These are phyloP conservation scores for Philopotamus ludificatus DNA, from an alignment of 1,140 invertebrate genomes.

Conservation along the genomic window DNA sequence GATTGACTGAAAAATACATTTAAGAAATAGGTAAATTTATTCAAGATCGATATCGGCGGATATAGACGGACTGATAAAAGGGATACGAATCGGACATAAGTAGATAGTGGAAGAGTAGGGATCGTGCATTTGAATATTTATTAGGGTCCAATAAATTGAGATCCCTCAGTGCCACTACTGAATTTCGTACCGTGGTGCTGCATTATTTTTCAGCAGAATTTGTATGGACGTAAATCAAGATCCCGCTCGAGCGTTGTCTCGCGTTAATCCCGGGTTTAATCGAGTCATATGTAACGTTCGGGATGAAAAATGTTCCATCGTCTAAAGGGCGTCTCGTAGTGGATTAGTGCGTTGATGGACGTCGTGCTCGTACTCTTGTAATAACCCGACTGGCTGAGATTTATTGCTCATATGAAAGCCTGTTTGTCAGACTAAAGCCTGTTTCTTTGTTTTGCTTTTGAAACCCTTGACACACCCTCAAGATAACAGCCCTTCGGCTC, in stretches of 20 bases:
- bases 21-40: neutral
- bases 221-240: too few species aligned
- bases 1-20: constrained; percentile 20
- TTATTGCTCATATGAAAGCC: constrained; percentile 20
- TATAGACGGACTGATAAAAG: neutral
- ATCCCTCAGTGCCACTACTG: too few species aligned
- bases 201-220: too few species aligned
- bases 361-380: neutral
- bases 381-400: constrained; percentile 10
- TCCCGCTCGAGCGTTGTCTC: too few species aligned
- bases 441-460: constrained; percentile 3
- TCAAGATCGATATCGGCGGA: neutral
- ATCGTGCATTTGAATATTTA: too few species aligned
- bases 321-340: neutral
- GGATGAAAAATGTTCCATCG: neutral
- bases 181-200: too few species aligned
- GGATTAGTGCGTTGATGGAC: neutral
- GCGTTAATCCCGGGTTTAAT: too few species aligned
- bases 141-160: too few species aligned
- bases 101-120: too few species aligned
- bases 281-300: neutral
- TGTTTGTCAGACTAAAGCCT: constrained; percentile 16
- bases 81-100: neutral
- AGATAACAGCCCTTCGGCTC: constrained; percentile 18
- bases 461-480: constrained; percentile 17